Percentiles rank a stretch among this genome's conserved stretches.
These are phyloP conservation scores for Oscheius sp. DNA, from an alignment of 2,888 invertebrate genomes.

Conservation along the genomic window DNA sequence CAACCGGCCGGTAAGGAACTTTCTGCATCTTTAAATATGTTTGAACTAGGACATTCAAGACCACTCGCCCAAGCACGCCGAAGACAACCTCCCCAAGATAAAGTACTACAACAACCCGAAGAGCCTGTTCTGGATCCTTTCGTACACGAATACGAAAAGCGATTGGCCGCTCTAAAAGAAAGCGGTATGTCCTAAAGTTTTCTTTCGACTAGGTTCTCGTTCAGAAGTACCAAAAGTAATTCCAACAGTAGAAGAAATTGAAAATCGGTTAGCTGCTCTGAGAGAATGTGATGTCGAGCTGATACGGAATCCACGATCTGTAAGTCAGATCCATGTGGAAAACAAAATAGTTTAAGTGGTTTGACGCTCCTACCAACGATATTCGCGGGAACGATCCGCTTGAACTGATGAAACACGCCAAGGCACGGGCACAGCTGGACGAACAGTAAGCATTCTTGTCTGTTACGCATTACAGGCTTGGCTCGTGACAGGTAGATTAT, in stretches of 20 bases:
- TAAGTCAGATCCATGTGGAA: conserved; percentile 27
- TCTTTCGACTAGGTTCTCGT: neutral
- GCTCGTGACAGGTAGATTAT: no score
- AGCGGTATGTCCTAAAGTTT: conserved; percentile 8
- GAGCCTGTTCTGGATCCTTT: neutral
- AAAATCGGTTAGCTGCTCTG: conserved; percentile 65
- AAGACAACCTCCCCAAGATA: neutral
- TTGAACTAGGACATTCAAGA: neutral
- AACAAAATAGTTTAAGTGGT: conserved; percentile 39
- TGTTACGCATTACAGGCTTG: no score
- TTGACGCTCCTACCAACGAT: conserved; percentile 31
- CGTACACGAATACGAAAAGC: conserved; percentile 36
- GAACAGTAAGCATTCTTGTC: conserved; percentile 35
- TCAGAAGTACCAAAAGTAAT: conserved; percentile 1
- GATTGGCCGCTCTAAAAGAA: conserved; percentile 36
- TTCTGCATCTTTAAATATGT: neutral
- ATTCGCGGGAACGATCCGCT: conserved; percentile 39
- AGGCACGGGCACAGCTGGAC: conserved; percentile 46
- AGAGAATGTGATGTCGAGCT: conserved; percentile 67
- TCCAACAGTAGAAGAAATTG: conserved; percentile 52
- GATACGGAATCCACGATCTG: conserved; percentile 64
- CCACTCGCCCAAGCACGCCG: no score
- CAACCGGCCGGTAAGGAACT: conserved; percentile 22
- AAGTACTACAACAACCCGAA: neutral
- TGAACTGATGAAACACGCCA: conserved; percentile 48